Base-by-base conservation (phyloP, 1,140 invertebrate species). In the Drosophila oshimai region DNA sequence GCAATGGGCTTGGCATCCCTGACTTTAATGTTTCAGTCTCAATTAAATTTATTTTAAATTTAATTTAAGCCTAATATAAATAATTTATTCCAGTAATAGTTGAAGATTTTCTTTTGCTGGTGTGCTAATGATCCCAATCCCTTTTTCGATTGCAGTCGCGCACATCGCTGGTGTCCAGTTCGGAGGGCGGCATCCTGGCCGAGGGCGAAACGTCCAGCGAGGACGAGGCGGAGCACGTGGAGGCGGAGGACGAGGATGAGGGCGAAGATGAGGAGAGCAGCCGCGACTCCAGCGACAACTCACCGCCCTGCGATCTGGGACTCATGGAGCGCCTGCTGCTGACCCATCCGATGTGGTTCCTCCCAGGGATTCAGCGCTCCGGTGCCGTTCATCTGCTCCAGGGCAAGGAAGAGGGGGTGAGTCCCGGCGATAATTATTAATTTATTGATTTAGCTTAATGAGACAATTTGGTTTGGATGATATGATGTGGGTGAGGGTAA, bases 331-430 rank as follows among this genome's bases (percentile, higher is more conserved):
- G 97, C 34, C 93, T 99, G 51, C 95, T 97, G 72, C 94, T 97
- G 42, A 97, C 96, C 22, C 97, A 98, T 92, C 96, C 97, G 12
- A 97, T 99, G 71, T 99, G 98, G 98, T 98, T 97, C 91, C 93
- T 99, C 28, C 96, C 97, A 0, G 96, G 96, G n/a, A 96, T 98
- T 15, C 97, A 98, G 84, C 93, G 98, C 45, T 96, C 96, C 46
- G 97, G 97, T 0, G 97, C 97, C 24, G 96, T 98, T 58, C 97
- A 98, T 92, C 93, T 98, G 54, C 94, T 99, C 7, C 97, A 98
- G 91, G 96, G 97, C 79, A 97, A 98, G 91, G 96, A 97, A 88
- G 95, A 97, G 91, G 97, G 97, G 93, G 96, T 98, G 92, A 93
- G 94, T 17, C 17, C 6, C 2, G 26, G 28, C 37, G 68, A 86